Base-by-base conservation (phyloP, 2,888 invertebrate genomes). In the Harpagoxenus sublaevis region DNA sequence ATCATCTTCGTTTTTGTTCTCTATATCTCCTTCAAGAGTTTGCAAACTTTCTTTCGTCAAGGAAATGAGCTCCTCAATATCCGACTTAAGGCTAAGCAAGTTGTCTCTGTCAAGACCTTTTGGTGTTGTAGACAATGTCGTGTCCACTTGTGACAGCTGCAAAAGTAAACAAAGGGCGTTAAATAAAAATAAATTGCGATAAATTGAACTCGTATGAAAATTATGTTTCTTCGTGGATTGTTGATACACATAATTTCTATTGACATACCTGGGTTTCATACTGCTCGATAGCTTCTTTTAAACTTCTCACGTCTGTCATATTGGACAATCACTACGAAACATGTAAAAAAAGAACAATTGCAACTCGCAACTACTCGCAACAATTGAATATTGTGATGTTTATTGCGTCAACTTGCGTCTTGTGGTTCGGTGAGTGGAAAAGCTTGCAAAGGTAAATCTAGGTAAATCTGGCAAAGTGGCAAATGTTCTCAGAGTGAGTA, bases 61-160 rank as follows among this genome's bases (percentile, higher is more conserved):
- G n/a, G 96, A 95, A 75, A 98, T 96, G 0, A 98, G 95, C 93
- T 97, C 97, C 88, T 96, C 95, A 62, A 98, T 95, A 92, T 97
- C 97, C 35, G 96, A 95, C 92, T 96, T 96, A 15, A 98, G 95
- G 65, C 96, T 95, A 71, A 96, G 86, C 35, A 97, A 95, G 45
- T 97, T 96, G 68, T 96, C 95, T 60, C 95, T 96, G 88, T 96
- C 96, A 1, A 95, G 94, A 31, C 95, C 95, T 85, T 95, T 95
- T 23, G 95, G 91, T 15, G 96, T 95, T 28, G 93, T 93, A 84
- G 94, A 93, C 18, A 97, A 92, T 6, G 97, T 96, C 90, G 96
- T 95, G 87, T 96, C 95, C 15, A 97, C 97, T 95, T 97, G 96
- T 39, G 95, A 92, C 71, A 97, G 94, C 97, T 97, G 92, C 23